phyloP scores from a whole-genome alignment of 2,113 vertebrate species.

The Malurus melanocephalus region DNA sequence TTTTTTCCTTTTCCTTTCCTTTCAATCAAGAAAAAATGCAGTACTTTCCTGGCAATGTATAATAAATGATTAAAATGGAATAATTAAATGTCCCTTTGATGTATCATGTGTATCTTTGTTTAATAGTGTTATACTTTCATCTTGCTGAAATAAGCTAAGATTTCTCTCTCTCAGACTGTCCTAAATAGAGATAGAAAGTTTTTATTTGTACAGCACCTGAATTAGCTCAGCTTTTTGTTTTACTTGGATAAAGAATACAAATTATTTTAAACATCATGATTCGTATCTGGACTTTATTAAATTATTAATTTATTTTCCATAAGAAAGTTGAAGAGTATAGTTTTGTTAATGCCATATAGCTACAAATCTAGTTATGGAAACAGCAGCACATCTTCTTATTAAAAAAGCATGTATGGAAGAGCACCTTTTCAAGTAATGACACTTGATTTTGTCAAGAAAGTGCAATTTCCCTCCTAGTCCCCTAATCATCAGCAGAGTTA shows the following conservation, averaged over 20 bases:
- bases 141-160: background rate
- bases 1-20: background rate
- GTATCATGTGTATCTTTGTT: background rate
- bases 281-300: background rate
- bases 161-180: background rate
- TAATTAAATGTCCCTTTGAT: background rate
- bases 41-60: background rate
- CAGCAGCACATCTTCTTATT: background rate
- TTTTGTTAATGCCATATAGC: background rate
- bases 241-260: background rate
- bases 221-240: conserved; percentile 8
- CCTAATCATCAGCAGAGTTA: background rate
- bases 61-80: background rate
- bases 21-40: background rate
- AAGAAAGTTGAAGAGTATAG: background rate
- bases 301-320: background rate
- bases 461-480: background rate
- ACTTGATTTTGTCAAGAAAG: background rate
- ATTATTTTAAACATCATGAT: background rate
- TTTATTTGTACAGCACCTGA: conserved; percentile 4
- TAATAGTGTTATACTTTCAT: background rate
- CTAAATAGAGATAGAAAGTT: background rate
- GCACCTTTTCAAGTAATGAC: background rate
- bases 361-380: background rate
- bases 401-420: background rate